Evolutionary conservation across 2,113 vertebrate species (phyloP).

Genomic region (Barbus barbus): DNA sequence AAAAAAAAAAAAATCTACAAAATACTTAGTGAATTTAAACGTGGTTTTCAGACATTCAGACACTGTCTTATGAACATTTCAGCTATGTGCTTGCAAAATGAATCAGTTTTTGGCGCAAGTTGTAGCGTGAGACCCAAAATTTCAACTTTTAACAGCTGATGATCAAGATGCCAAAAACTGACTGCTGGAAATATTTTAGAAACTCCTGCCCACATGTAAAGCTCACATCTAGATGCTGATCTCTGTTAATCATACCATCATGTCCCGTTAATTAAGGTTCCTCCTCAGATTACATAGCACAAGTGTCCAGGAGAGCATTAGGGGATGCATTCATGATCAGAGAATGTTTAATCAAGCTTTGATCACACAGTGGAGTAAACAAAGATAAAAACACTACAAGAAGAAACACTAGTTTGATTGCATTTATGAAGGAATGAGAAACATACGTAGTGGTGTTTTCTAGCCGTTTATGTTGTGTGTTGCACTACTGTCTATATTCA

Average conservation of each 20-base stretch:
- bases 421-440: not conserved
- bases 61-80: not conserved
- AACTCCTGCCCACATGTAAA: conserved; percentile 3
- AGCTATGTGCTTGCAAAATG: not conserved
- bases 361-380: not conserved
- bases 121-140: not conserved
- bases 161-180: not conserved
- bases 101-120: not conserved
- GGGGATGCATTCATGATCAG: not conserved
- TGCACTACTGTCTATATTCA: not conserved
- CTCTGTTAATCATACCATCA: not conserved
- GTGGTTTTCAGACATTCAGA: conserved; percentile 17
- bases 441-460: conserved; percentile 30
- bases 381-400: not conserved
- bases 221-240: not conserved
- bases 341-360: not conserved
- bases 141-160: not conserved
- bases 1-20: not conserved
- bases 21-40: conserved; percentile 13
- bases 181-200: not conserved
- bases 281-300: no score
- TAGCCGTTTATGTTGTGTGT: conserved; percentile 12
- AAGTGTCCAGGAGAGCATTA: not conserved
- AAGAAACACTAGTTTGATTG: conserved; percentile 8
- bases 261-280: no score